Evolutionary conservation across 1,140 invertebrate species (phyloP).

Genomic region (Whitmania pigra): DNA sequence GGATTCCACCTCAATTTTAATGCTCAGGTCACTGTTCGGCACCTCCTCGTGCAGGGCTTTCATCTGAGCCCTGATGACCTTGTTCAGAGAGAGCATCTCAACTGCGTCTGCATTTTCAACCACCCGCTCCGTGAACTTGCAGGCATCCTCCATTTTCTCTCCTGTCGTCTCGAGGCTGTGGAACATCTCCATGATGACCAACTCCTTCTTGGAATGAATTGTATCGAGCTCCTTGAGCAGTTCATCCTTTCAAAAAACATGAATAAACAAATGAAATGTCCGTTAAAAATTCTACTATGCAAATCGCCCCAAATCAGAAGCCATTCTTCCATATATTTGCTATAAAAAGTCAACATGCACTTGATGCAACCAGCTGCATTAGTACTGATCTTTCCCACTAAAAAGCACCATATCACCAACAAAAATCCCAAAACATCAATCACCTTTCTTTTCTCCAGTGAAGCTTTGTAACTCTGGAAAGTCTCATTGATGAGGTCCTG

Average conservation of each 20-base stretch:
- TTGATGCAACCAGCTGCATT: too few species aligned
- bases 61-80: conserved; percentile 60
- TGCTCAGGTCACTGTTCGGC: conserved; percentile 62
- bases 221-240: conserved; percentile 61
- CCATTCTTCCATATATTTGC: not conserved
- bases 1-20: conserved; percentile 66
- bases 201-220: conserved; percentile 66
- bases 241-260: conserved; percentile 49
- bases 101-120: conserved; percentile 58
- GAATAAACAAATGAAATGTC: conserved; percentile 6
- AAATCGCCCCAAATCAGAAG: not conserved
- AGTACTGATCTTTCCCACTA: too few species aligned
- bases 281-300: not conserved
- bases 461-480: conserved; percentile 61
- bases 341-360: not conserved
- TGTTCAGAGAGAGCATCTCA: conserved; percentile 55
- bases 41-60: conserved; percentile 62
- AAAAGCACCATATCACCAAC: too few species aligned
- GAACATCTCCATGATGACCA: conserved; percentile 73
- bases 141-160: conserved; percentile 69
- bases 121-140: conserved; percentile 63
- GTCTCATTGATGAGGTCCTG: conserved; percentile 69
- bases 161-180: conserved; percentile 63
- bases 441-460: conserved; percentile 59
- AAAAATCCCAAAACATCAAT: not conserved